A percentile compares a stretch with the other conserved stretches of the same genome.
phyloP scores from a whole-genome alignment of 2,797 vertebrate genomes.

The Cetoscarus ocellatus region DNA sequence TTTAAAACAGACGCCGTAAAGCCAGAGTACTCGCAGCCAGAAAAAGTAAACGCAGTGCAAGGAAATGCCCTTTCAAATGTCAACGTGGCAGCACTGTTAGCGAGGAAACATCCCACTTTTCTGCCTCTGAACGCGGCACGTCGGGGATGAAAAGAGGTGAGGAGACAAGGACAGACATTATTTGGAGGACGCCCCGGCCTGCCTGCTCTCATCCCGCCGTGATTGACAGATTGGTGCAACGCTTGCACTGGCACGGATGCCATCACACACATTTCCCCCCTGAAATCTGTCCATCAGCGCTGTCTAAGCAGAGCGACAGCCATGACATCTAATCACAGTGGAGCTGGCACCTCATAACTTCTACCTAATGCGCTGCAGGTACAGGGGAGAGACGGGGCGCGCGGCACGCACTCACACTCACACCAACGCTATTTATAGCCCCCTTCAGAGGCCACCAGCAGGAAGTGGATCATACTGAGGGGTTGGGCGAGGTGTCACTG shows the following conservation, averaged over 20 bases:
- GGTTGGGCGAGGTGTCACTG: conserved; percentile 72
- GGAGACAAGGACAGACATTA: conserved; percentile 77
- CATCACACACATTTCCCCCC: conserved; percentile 79
- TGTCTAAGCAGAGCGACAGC: conserved; percentile 89
- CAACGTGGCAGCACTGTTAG: conserved; percentile 33
- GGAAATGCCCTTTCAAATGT: conserved; percentile 50
- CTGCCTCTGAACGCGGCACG: conserved; percentile 32
- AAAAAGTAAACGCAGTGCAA: conserved; percentile 38
- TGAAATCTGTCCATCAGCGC: conserved; percentile 90
- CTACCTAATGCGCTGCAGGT: conserved; percentile 75
- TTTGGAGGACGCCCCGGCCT: conserved; percentile 71
- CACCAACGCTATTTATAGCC: conserved; percentile 76
- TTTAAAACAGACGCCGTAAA: conserved; percentile 53
- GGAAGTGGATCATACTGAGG: conserved; percentile 76
- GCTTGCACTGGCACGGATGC: conserved; percentile 84
- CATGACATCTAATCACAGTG: conserved; percentile 91
- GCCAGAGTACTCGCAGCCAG: conserved; percentile 33
- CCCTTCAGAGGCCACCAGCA: conserved; percentile 72
- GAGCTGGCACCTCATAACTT: conserved; percentile 88
- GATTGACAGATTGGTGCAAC: conserved; percentile 88
- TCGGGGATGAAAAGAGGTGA: conserved; percentile 58
- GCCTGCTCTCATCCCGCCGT: conserved; percentile 69
- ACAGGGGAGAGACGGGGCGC: conserved; percentile 58
- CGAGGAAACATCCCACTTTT: conserved; percentile 44
- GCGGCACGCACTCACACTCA: conserved; percentile 12